Evolutionary conservation across 1,140 invertebrate species (phyloP).

Genomic region (Brachionus plicatilis): DNA sequence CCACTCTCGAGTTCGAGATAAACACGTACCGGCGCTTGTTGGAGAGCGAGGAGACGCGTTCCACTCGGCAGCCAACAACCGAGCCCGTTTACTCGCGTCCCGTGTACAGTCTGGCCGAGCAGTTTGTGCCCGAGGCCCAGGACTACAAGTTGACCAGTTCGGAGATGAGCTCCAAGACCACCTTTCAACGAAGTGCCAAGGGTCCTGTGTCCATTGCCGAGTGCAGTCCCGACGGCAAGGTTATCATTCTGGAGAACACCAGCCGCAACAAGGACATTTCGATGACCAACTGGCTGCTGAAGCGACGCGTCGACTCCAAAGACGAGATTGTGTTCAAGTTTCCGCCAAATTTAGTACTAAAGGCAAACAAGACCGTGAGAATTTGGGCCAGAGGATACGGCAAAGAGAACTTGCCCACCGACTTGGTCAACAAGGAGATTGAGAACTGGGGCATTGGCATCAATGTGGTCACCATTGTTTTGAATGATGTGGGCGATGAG

Average conservation of each 20-base stretch:
- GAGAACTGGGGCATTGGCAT: slow-evolving; percentile 51
- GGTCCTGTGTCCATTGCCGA: slow-evolving; percentile 57
- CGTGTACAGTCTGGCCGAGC: neutral
- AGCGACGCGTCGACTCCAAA: slow-evolving; percentile 32
- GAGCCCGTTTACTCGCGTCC: neutral
- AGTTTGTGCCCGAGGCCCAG: neutral
- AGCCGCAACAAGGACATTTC: slow-evolving; percentile 45
- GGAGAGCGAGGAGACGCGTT: slow-evolving; percentile 50
- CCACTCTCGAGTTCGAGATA: slow-evolving; percentile 53
- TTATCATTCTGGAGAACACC: slow-evolving; percentile 58
- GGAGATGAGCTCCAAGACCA: slow-evolving; percentile 59
- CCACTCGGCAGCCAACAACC: neutral
- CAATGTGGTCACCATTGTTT: slow-evolving; percentile 51
- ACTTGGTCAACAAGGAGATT: slow-evolving; percentile 40
- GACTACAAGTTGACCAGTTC: slow-evolving; percentile 51
- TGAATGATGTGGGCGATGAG: slow-evolving; percentile 54
- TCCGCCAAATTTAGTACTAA: slow-evolving; percentile 26
- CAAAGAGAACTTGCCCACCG: neutral
- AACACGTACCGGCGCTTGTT: slow-evolving; percentile 53
- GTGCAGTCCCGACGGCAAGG: slow-evolving; percentile 58
- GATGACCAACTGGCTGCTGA: slow-evolving; percentile 30
- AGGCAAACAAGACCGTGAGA: slow-evolving; percentile 17
- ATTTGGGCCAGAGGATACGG: slow-evolving; percentile 41
- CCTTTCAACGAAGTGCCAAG: slow-evolving; percentile 59
- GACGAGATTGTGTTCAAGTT: slow-evolving; percentile 35